A percentile compares a stretch with the other conserved stretches of the same genome.
phyloP scores from a whole-genome alignment of 2,797 vertebrate genomes.

The Lithobates pipiens region DNA sequence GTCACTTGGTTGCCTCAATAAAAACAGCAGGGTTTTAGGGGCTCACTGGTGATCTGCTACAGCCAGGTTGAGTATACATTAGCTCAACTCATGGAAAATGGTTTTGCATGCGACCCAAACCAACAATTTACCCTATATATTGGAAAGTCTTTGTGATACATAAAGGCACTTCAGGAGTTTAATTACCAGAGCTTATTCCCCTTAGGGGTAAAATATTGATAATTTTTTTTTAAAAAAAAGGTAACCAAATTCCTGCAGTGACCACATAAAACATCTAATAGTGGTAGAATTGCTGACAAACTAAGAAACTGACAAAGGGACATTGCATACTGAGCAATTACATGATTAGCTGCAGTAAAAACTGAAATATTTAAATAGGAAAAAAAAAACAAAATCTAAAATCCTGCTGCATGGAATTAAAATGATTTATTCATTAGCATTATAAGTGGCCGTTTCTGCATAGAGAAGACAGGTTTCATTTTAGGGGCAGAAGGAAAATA shows the following conservation, averaged over 20 bases:
- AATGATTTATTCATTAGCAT: conserved; percentile 16
- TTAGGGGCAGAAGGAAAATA: conserved; percentile 35
- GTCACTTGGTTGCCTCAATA: conserved; percentile 65
- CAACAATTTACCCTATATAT: conserved; percentile 11
- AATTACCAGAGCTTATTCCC: conserved; percentile 53
- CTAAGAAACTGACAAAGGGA: too few species aligned
- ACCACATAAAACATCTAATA: not conserved
- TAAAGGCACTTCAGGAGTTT: conserved; percentile 58
- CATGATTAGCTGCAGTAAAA: not conserved
- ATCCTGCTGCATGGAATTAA: conserved; percentile 47
- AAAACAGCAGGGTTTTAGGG: conserved; percentile 71
- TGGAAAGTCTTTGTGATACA: conserved; percentile 7
- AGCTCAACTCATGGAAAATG: not conserved
- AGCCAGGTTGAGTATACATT: conserved; percentile 72
- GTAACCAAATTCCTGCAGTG: conserved; percentile 59
- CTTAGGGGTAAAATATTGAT: conserved; percentile 58
- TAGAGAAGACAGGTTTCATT: conserved; percentile 41
- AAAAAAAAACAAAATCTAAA: conserved; percentile 14
- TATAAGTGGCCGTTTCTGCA: conserved; percentile 50
- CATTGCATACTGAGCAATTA: too few species aligned
- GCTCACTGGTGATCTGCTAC: conserved; percentile 74
- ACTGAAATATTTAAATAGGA: not conserved
- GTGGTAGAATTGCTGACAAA: too few species aligned
- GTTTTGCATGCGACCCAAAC: conserved; percentile 59
- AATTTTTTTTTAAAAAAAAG: conserved; percentile 34